phyloP scores from a whole-genome alignment of 1,140 invertebrate species.

The Drosophila simulans region DNA sequence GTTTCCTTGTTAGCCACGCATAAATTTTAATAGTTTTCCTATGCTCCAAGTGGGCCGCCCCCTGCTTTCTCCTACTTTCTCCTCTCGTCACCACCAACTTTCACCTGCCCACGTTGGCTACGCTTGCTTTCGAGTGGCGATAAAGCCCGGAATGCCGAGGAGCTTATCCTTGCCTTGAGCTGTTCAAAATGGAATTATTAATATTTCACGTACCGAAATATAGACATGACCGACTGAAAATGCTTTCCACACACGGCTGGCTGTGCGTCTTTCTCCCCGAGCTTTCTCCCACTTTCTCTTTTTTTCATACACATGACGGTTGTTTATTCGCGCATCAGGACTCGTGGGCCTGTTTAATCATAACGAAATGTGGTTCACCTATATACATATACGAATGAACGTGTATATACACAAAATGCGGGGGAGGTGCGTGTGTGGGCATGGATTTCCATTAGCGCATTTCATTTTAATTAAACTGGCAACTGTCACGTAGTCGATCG shows the following conservation, averaged over 20 bases:
- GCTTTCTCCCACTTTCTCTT: constrained; percentile 7
- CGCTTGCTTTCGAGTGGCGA: constrained; percentile 35
- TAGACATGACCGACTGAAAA: constrained; percentile 54
- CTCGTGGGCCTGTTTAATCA: constrained; percentile 50
- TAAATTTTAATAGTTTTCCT: constrained; percentile 77
- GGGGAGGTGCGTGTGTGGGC: constrained; percentile 20
- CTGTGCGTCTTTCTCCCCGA: background rate
- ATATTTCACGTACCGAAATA: constrained; percentile 64
- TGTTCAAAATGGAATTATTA: constrained; percentile 70
- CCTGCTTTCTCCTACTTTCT: background rate
- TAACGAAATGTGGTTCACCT: constrained; percentile 53
- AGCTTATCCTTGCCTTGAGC: constrained; percentile 64
- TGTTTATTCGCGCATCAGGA: constrained; percentile 54
- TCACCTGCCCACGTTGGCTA: constrained; percentile 24
- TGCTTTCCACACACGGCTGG: constrained; percentile 25
- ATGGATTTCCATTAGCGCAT: constrained; percentile 63
- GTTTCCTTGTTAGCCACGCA: constrained; percentile 52
- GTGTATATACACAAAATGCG: background rate
- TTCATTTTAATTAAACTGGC: constrained; percentile 75
- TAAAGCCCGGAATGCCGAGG: constrained; percentile 41
- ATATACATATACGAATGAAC: constrained; percentile 2
- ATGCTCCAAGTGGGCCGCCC: constrained; percentile 62
- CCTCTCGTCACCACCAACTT: background rate
- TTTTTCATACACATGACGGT: background rate
- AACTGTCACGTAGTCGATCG: constrained; percentile 73